Evolutionary conservation across 2,797 vertebrate species (phyloP).

Genomic region (Buceros bicornis): DNA sequence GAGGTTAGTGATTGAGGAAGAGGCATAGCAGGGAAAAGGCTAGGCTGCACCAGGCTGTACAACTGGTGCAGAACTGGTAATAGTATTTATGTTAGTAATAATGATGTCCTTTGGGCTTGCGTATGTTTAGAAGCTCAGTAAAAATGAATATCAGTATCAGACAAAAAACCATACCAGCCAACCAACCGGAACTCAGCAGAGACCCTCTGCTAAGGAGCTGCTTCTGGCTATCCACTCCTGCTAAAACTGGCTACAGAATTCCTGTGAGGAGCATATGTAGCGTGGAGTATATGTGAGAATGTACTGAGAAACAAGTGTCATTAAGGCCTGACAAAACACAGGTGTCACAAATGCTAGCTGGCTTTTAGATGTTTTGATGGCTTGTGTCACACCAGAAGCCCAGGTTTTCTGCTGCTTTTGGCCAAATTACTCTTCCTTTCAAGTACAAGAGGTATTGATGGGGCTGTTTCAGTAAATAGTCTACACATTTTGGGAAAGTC

Average conservation of each 20-base stretch:
- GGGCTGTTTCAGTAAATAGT: neutral
- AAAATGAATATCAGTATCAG: neutral
- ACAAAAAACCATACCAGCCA: neutral
- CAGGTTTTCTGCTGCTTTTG: neutral
- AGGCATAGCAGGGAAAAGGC: neutral
- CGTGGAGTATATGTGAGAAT: neutral
- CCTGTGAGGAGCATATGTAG: neutral
- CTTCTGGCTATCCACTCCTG: neutral
- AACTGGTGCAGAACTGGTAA: neutral
- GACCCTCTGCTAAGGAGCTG: neutral
- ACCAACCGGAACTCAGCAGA: neutral
- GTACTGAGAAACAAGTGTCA: neutral
- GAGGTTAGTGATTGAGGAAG: neutral
- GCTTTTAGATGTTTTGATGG: neutral
- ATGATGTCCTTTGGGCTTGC: neutral
- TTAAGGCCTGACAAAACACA: neutral
- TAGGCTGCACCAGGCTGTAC: neutral
- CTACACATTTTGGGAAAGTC: neutral
- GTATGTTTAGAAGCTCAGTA: neutral
- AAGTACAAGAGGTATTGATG: neutral
- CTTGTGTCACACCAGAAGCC: neutral
- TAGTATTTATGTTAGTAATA: neutral
- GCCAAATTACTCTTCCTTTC: neutral
- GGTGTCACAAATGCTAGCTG: neutral
- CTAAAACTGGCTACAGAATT: neutral